A percentile compares a stretch with the other conserved stretches of the same genome.
These are phyloP conservation scores for Phyllopteryx taeniolatus DNA, from an alignment of 2,113 vertebrate species.

Conservation along the genomic window DNA sequence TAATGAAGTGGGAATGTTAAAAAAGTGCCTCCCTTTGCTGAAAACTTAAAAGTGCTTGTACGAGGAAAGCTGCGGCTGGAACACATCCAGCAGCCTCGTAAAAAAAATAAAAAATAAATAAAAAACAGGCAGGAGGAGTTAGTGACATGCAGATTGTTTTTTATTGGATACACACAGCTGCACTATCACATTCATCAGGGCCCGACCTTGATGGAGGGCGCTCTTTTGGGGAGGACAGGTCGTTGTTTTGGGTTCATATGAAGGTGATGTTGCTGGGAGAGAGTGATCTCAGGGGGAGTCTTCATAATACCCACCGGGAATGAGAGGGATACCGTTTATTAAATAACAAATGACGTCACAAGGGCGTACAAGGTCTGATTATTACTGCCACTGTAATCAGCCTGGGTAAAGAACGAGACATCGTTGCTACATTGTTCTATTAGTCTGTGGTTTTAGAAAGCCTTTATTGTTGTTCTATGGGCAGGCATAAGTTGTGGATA, in stretches of 20 bases:
- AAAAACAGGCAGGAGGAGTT: slow-evolving; percentile 42
- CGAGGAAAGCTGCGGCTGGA: slow-evolving; percentile 69
- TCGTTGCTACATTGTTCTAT: not conserved
- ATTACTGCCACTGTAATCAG: not conserved
- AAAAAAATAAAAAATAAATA: slow-evolving; percentile 49
- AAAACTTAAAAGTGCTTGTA: slow-evolving; percentile 75
- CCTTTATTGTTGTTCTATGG: not conserved
- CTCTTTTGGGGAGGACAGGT: slow-evolving; percentile 52
- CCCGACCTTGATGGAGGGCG: slow-evolving; percentile 66
- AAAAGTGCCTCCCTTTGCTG: slow-evolving; percentile 69
- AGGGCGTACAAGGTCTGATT: not conserved
- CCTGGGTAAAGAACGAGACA: not conserved
- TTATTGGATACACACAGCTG: slow-evolving; percentile 64
- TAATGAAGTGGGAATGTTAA: slow-evolving; percentile 76
- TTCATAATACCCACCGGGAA: not conserved
- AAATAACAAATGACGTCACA: not conserved
- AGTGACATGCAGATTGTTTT: slow-evolving; percentile 72
- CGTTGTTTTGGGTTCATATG: slow-evolving; percentile 55
- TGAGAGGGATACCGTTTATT: not conserved
- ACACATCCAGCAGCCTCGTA: slow-evolving; percentile 69
- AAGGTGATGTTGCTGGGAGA: slow-evolving; percentile 56
- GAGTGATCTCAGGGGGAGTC: slow-evolving; percentile 40
- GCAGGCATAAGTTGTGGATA: too few species aligned
- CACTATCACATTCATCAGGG: slow-evolving; percentile 57
- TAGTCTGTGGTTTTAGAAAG: not conserved